Base-by-base conservation (phyloP, 2,797 vertebrate species). In the Tauraco hartlaubi region DNA sequence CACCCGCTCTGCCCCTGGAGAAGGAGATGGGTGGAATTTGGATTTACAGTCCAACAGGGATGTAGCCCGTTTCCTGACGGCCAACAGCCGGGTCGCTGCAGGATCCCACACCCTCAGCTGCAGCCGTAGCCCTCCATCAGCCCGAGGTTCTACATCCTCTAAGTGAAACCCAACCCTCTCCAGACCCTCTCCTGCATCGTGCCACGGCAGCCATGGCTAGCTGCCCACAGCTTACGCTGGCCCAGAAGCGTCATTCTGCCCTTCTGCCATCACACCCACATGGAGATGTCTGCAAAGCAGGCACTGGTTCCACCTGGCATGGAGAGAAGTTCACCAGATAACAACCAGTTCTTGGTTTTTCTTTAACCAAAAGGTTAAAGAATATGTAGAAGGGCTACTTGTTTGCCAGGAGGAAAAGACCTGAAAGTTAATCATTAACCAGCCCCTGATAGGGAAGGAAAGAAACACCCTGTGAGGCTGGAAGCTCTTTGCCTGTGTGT, bases 341-440 rank as follows among this genome's bases (percentile, higher is more conserved):
- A 37, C 58, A 88, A 5, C 18, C 4, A 4, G 58, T 48, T 43
- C 72, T 58, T 73, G 67, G 59, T 46, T 87, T 95, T 87, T 51
- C 62, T 94, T 91, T 91, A 96, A 93, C 81, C 29, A 77, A 85
- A 35, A 91, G 54, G 71, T 90, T 89, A 96, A 90, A 89, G 69
- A 26, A 74, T 93, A 80, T 61, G 31, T 52, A 64, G 83, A 39
- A 75, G 31, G 80, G 14, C 46, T 91, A 37, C n/a, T 16, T 81
- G 52, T 63, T 79, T 76, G n/a, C 75, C 74, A 43, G 76, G 43
- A 93, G 69, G 64, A 77, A 90, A 93, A 66, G 55, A 85, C 54
- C 46, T 58, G 37, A 18, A 54, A 68, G 92, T 95, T 97, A 96
- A 94, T 83, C 49, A 94, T 94, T 96, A 96, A 88, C 74, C 3